A percentile compares a stretch with the other conserved stretches of the same genome.
Evolutionary conservation across 2,888 invertebrate genomes (phyloP).

Genomic region (Dicyrtomina minuta): DNA sequence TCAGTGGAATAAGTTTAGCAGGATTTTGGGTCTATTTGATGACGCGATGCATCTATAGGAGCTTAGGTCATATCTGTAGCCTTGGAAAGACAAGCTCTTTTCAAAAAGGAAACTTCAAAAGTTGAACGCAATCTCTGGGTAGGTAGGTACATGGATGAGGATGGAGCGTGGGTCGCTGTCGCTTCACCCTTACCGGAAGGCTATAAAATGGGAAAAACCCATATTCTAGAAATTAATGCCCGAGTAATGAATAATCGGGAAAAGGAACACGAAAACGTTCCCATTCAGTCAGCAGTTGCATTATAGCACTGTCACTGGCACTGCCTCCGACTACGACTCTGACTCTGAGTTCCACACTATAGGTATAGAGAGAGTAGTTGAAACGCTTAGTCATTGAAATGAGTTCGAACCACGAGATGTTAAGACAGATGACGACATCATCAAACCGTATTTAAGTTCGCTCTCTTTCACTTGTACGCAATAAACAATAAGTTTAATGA

Average conservation of each 20-base stretch:
- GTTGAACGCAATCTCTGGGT: too few relatives aligned
- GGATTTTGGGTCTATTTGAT: too few relatives aligned
- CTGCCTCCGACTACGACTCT: background rate
- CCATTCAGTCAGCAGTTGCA: background rate
- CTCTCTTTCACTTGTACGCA: too few relatives aligned
- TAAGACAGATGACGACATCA: too few relatives aligned
- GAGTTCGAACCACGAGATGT: too few relatives aligned
- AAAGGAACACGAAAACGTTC: slow-evolving; percentile 5
- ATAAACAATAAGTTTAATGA: too few relatives aligned
- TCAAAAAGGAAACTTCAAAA: background rate
- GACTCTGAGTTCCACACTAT: too few relatives aligned
- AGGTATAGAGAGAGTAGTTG: background rate
- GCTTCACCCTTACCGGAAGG: slow-evolving; percentile 25
- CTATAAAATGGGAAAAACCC: slow-evolving; percentile 32
- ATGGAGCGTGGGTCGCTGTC: background rate
- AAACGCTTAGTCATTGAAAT: too few relatives aligned
- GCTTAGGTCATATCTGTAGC: background rate
- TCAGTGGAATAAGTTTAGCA: too few relatives aligned
- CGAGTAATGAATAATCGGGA: slow-evolving; percentile 37
- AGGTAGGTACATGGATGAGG: background rate
- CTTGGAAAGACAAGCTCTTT: background rate
- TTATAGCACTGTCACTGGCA: too few relatives aligned
- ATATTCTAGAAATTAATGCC: slow-evolving; percentile 36
- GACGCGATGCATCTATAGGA: too few relatives aligned
- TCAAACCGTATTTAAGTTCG: too few relatives aligned